Conservation (phyloP, 2,797 vertebrate genomes). For the Nothura maculosa region DNA sequence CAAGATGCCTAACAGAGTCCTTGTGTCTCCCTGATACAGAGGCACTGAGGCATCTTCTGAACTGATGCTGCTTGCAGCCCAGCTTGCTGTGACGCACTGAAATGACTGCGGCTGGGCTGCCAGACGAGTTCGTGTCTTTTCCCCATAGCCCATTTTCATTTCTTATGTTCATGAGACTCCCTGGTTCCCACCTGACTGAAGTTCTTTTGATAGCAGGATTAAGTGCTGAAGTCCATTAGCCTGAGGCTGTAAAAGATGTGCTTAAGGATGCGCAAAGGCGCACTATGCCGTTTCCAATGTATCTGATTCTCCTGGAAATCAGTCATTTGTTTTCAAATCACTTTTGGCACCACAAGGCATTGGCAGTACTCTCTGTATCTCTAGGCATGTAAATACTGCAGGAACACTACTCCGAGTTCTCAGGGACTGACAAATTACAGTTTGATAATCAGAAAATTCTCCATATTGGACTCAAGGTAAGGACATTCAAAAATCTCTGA, state of each 20-base stretch:
- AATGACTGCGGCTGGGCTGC: not conserved
- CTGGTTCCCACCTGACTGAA: not conserved
- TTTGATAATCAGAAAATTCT: constrained; percentile 30
- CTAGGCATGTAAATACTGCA: not conserved
- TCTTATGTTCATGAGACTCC: not conserved
- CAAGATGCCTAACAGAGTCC: not conserved
- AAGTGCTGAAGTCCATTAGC: not conserved
- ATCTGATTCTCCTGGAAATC: not conserved
- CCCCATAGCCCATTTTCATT: not conserved
- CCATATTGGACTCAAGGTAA: not conserved
- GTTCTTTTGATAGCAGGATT: not conserved
- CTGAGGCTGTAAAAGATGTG: not conserved
- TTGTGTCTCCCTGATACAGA: not conserved
- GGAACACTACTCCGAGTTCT: not conserved
- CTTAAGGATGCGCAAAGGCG: not conserved
- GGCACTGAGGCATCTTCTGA: not conserved
- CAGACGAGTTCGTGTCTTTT: not conserved
- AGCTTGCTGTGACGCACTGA: not conserved
- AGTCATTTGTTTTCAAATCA: not conserved
- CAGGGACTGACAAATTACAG: not conserved
- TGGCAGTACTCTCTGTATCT: not conserved
- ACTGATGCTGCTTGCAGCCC: not conserved
- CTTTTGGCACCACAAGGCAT: not conserved
- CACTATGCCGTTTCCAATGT: not conserved
- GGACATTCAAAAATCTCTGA: not conserved